Base-by-base conservation (phyloP, 2,797 vertebrate species). In the Mycteria americana region DNA sequence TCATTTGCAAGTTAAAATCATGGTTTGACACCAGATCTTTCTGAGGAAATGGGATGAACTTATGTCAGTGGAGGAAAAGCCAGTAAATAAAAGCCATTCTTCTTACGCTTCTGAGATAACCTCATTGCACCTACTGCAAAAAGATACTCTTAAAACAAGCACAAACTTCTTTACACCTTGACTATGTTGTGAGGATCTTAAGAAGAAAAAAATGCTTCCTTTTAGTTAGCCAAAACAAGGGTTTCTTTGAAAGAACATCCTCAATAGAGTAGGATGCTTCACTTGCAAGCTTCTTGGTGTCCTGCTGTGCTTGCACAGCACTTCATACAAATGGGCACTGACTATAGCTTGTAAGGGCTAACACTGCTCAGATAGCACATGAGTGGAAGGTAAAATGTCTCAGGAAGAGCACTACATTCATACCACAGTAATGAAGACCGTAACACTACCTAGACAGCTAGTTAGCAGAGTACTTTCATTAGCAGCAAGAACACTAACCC, bases 391-490 rank as follows among this genome's bases (percentile, higher is more conserved):
- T 21, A 46, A 37, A 31, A 19, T 0, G 0, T 16, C 30, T 73
- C 13, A 15, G 28, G 27, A n/a, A 45, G 54, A 50, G 24, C 48
- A 28, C 22, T 9, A 13, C 18, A 7, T 45, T 72, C 59, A 35
- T 2, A 18, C 4, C 2, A 2, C 2, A 1, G n/a, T 37, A 46
- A 22, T 1, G 2, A 56, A 28, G 21, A 85, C 19, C 2, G 1
- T 21, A 57, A 33, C 25, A 8, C 27, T 18, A 15, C 3, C 37
- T 24, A 30, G 37, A 33, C 33, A 72, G 48, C 19, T 7, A 45
- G 22, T 8, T 19, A 45, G 46, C 35, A 70, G 22, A 62, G 27
- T 6, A 25, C 35, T 41, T 50, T 7, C 23, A 8, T 7, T 9
- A 53, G 27, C 31, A n/a, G 10, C 41, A 63, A 62, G 25, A 57